Evolutionary conservation across 2,888 invertebrate genomes (phyloP).

Genomic region (Sylvicola fuscatus): DNA sequence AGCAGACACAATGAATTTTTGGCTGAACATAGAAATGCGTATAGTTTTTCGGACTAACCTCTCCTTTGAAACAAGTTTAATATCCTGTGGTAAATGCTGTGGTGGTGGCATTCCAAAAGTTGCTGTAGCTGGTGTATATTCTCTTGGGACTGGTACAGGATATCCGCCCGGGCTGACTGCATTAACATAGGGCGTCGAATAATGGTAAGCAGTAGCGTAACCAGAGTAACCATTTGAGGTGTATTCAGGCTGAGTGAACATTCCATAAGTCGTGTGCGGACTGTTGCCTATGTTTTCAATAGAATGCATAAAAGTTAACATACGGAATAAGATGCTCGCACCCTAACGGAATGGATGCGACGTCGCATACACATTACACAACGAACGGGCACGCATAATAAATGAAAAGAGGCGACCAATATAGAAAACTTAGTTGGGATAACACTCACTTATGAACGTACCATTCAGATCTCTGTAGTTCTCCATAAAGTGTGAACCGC

Average conservation of each 20-base stretch:
- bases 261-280: constrained; percentile 56
- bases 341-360: not conserved
- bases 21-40: too few relatives aligned
- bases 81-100: constrained; percentile 41
- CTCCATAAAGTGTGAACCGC: constrained; percentile 62
- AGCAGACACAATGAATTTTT: too few relatives aligned
- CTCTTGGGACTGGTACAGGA: constrained; percentile 36
- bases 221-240: constrained; percentile 42
- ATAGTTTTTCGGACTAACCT: constrained; percentile 4
- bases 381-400: not conserved
- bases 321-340: not conserved
- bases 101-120: constrained; percentile 64
- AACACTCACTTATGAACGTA: constrained; percentile 17
- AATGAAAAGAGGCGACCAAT: constrained; percentile 10
- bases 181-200: constrained; percentile 7
- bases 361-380: not conserved
- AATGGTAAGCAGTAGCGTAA: constrained; percentile 30
- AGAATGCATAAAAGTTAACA: not conserved
- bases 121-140: constrained; percentile 32
- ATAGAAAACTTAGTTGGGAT: too few relatives aligned
- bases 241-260: constrained; percentile 49
- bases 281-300: constrained; percentile 41
- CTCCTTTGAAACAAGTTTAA: constrained; percentile 28
- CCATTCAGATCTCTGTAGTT: constrained; percentile 58
- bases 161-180: constrained; percentile 20